Evolutionary conservation across 2,888 invertebrate species (phyloP).

Genomic region (Drosophila paranaensis): DNA sequence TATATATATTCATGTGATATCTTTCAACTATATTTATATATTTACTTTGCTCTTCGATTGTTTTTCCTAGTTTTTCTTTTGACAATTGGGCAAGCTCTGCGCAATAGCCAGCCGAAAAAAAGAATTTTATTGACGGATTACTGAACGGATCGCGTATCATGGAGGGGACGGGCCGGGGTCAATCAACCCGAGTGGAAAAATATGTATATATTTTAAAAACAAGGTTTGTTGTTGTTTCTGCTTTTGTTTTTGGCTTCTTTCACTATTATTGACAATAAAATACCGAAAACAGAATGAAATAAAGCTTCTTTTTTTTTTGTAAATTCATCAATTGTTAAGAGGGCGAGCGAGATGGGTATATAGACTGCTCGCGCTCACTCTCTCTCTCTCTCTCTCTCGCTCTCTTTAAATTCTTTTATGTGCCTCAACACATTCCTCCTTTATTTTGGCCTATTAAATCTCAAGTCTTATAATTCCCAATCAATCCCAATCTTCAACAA

Average conservation of each 20-base stretch:
- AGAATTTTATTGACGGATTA: constrained; percentile 36
- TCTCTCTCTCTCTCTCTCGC: background rate
- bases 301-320: background rate
- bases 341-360: too few species aligned
- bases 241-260: background rate
- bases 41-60: constrained; percentile 27
- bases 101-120: constrained; percentile 25
- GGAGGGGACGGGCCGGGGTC: constrained; percentile 3
- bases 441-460: background rate
- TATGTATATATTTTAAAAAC: constrained; percentile 5
- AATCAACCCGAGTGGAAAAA: constrained; percentile 22
- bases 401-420: background rate
- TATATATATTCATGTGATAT: constrained; percentile 42
- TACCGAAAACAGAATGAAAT: background rate
- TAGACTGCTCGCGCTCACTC: too few species aligned
- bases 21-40: constrained; percentile 56
- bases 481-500: background rate
- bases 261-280: constrained; percentile 2
- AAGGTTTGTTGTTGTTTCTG: constrained; percentile 4
- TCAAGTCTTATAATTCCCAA: background rate
- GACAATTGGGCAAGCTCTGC: constrained; percentile 14
- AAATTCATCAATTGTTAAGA: background rate
- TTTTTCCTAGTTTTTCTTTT: constrained; percentile 8
- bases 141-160: constrained; percentile 32
- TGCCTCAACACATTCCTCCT: background rate